Conservation (phyloP, 2,113 vertebrate genomes). For the Connochaetes taurinus region DNA sequence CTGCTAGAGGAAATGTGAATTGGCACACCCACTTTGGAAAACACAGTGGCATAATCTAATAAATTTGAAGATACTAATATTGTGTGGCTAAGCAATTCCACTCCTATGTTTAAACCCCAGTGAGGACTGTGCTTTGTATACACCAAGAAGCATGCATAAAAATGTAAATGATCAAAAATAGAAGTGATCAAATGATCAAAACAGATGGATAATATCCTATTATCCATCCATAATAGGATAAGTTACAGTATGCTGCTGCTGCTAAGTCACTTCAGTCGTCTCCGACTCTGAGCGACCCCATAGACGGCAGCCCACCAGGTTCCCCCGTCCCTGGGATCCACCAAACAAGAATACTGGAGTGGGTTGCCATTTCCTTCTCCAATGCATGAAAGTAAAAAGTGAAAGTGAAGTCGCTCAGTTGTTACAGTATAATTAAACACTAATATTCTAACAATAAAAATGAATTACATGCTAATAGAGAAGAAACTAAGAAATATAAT, state of each 20-base stretch:
- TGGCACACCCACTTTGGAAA: not conserved
- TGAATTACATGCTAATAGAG: not conserved
- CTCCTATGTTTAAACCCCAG: not conserved
- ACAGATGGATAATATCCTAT: too few relatives aligned
- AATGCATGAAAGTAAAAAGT: too few relatives aligned
- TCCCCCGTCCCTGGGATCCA: not conserved
- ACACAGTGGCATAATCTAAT: not conserved
- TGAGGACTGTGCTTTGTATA: not conserved
- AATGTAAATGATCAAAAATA: not conserved
- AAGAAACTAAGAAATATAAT: not conserved
- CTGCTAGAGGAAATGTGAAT: not conserved
- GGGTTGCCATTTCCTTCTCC: not conserved
- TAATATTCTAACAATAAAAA: not conserved
- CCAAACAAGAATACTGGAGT: not conserved
- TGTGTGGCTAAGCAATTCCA: not conserved
- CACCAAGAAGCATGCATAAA: not conserved
- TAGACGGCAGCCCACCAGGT: not conserved
- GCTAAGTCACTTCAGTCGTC: not conserved
- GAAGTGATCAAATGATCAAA: too few relatives aligned
- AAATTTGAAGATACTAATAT: not conserved
- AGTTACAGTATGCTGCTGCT: not conserved
- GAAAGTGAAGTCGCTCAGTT: too few relatives aligned
- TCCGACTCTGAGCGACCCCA: rapidly evolving
- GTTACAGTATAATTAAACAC: not conserved
- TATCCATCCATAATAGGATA: not conserved